These are phyloP conservation scores for Amyelois transitella DNA, from an alignment of 1,140 invertebrate genomes.

Conservation along the genomic window DNA sequence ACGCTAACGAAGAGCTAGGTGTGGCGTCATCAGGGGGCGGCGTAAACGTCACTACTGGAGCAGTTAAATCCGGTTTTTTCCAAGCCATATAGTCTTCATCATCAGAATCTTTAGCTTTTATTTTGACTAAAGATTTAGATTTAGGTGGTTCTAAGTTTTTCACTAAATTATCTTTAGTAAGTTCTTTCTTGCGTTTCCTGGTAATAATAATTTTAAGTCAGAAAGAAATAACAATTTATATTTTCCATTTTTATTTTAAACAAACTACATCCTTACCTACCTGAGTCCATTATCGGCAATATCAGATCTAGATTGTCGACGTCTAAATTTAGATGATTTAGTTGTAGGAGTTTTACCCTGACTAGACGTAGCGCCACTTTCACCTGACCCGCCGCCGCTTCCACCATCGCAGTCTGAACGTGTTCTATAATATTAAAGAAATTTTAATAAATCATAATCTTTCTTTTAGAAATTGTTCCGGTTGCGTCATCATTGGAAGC, in stretches of 20 bases:
- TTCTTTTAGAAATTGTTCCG: too few species aligned
- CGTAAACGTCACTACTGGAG: constrained; percentile 60
- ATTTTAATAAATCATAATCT: too few species aligned
- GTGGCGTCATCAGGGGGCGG: constrained; percentile 45
- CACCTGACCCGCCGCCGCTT: constrained; percentile 53
- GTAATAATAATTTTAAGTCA: constrained; percentile 12
- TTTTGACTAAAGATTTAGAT: constrained; percentile 40
- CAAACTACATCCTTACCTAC: constrained; percentile 19
- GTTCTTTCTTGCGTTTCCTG: constrained; percentile 63
- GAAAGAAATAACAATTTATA: background rate
- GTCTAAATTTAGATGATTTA: constrained; percentile 50
- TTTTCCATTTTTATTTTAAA: background rate
- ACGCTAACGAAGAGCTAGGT: constrained; percentile 38
- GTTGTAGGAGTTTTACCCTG: constrained; percentile 53
- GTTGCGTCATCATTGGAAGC: too few species aligned
- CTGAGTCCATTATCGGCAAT: constrained; percentile 42
- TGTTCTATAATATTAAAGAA: too few species aligned
- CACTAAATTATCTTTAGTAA: constrained; percentile 39
- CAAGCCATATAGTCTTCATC: constrained; percentile 69
- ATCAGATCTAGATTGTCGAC: constrained; percentile 49
- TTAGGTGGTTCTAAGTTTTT: constrained; percentile 36
- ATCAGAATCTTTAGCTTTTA: constrained; percentile 66
- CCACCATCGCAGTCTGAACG: constrained; percentile 60
- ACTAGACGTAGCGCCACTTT: constrained; percentile 60
- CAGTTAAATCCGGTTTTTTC: constrained; percentile 51